A percentile compares a stretch with the other conserved stretches of the same genome.
Evolutionary conservation across 37 sponge, comb jelly and placozoan species (phyloP).

Genomic region (Oopsacas minuta): DNA sequence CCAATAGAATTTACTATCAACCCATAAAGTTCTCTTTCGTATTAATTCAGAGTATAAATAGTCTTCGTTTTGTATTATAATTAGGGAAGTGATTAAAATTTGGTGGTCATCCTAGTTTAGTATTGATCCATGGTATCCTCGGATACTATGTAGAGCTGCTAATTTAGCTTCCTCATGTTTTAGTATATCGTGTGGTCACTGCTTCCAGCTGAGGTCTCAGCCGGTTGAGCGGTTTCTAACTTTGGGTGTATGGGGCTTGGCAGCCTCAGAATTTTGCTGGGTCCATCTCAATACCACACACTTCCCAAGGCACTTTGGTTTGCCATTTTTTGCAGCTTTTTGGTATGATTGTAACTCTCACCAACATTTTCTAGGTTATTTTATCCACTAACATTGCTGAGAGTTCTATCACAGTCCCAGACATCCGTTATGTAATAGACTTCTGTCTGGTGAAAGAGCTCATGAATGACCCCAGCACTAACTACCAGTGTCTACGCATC

Average conservation of each 20-base stretch:
- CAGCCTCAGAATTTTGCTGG: slow-evolving; percentile 11
- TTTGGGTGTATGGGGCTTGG: slow-evolving; percentile 15
- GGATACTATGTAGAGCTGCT: slow-evolving; percentile 16
- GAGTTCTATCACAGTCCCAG: slow-evolving; percentile 90
- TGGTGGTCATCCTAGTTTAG: slow-evolving; percentile 2
- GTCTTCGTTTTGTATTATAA: neutral
- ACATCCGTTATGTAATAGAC: slow-evolving; percentile 90
- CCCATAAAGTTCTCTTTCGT: neutral
- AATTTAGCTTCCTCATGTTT: neutral
- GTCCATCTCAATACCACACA: slow-evolving; percentile 18
- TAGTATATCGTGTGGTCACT: neutral
- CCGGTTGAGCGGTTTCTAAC: neutral
- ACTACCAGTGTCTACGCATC: slow-evolving; percentile 50
- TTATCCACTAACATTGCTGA: slow-evolving; percentile 97
- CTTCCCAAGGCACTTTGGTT: slow-evolving; percentile 11
- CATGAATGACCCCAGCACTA: slow-evolving; percentile 53
- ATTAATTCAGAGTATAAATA: neutral
- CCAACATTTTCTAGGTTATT: slow-evolving; percentile 46
- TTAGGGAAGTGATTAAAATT: neutral
- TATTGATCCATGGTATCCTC: slow-evolving; percentile 8
- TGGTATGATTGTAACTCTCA: neutral
- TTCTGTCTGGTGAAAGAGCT: slow-evolving; percentile 92
- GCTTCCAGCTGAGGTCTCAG: neutral
- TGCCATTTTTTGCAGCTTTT: neutral
- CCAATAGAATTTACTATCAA: neutral